phyloP scores from a whole-genome alignment of 2,888 invertebrate species.

The Leucoma salicis region DNA sequence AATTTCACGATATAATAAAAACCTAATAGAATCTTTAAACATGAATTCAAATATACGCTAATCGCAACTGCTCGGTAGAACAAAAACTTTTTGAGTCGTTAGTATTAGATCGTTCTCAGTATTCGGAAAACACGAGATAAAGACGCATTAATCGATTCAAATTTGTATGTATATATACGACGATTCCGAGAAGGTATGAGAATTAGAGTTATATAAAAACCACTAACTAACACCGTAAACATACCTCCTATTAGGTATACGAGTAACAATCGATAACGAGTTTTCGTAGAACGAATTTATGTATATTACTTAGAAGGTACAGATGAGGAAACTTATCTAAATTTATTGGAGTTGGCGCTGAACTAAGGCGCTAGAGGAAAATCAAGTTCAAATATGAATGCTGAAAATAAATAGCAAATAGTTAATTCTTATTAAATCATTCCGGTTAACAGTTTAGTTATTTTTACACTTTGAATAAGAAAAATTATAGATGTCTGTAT shows the following conservation, averaged over 20 bases:
- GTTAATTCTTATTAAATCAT: no score
- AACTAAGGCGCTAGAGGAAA: slow-evolving; percentile 23
- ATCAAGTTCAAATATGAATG: no score
- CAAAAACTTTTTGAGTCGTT: slow-evolving; percentile 16
- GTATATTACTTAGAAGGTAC: slow-evolving; percentile 46
- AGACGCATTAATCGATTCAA: slow-evolving; percentile 46
- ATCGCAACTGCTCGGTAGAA: slow-evolving; percentile 1
- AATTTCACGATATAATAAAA: neutral
- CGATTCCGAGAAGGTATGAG: slow-evolving; percentile 51
- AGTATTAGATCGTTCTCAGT: slow-evolving; percentile 26
- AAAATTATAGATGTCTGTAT: no score
- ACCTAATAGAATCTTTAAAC: neutral
- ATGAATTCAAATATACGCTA: neutral
- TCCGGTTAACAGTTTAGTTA: no score
- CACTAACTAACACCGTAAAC: slow-evolving; percentile 32
- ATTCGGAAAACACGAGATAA: slow-evolving; percentile 37
- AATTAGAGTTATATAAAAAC: slow-evolving; percentile 48
- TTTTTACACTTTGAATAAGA: no score
- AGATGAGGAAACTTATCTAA: slow-evolving; percentile 45
- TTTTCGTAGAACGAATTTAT: slow-evolving; percentile 52
- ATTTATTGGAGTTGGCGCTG: slow-evolving; percentile 33
- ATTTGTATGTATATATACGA: slow-evolving; percentile 30
- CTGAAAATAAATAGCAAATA: no score
- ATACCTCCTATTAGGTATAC: slow-evolving; percentile 37
- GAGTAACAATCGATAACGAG: slow-evolving; percentile 47